Evolutionary conservation across 2,797 vertebrate genomes (phyloP), one percentile per base, ranked within the genome.

Genomic region (Syncerus caffer): DNA sequence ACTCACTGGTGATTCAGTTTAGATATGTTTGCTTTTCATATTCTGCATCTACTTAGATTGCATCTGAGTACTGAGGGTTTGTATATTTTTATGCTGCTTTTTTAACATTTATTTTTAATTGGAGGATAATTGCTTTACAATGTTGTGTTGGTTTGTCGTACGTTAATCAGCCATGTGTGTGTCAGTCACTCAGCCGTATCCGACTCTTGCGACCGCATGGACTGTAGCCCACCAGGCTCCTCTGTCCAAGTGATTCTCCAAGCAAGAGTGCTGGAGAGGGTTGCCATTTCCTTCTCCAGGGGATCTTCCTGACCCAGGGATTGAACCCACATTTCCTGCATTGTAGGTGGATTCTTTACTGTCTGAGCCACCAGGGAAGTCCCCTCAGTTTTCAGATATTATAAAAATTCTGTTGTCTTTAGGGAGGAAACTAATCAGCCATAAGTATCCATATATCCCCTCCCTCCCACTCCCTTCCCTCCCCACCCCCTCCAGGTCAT

Each of bases 1-100:
- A 92, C n/a, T 64, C 13, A 13, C 7, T 53, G 15, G 58, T 86
- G 88, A 97, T 89, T 96, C 85, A 93, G 89, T 91, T 97, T 71
- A 93, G 67, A 67, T 93, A 94, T n/a, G 86, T 10, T 76, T 84
- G 8, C 76, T 93, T 50, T 91, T 76, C 27, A 87, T 85, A 50
- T 79, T 50, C 62, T 91, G 64, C 31, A 94, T 93, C 71, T 97
- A 85, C 82, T 93, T 25, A 97, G 58, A 90, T 13, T 42, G n/a
- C 31, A 55, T 74, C 7, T 42, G 71, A 58, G 89, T 95, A 90
- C 42, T 85, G 62, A 96, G 92, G 89, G 17, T 29, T 34, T n/a
- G 34, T 58, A 8, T 64, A 71, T 58, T 87, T 93, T 34, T 42
- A 74, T 74, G 11, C 19, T 38, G 19, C 3, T 42, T 74, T 74